Evolutionary conservation across 2,888 invertebrate genomes (phyloP), one percentile per base, ranked within the genome.

Genomic region (Schrankia costaestrigalis): DNA sequence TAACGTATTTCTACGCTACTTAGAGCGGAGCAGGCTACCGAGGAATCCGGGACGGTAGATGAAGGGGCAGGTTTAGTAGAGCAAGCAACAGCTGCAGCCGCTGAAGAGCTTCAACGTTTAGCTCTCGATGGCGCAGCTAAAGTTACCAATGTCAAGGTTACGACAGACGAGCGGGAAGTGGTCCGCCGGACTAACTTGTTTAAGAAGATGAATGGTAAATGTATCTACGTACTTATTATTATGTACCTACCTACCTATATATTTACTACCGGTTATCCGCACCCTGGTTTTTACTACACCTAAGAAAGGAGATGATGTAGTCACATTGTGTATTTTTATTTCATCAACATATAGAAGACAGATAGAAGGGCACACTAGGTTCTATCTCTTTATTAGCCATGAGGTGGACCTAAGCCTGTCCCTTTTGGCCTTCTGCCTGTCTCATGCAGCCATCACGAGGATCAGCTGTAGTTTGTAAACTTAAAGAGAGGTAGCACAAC

Each of bases 131-230:
- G 93, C 14, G 90, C 91, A 30, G 93, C 94, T 58, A 89, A 92
- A 62, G 92, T 94, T 36, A 90, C 93, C n/a, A 95, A 95, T 66
- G 91, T 95, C 2, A 90, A 91, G 66, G 89, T 94, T 23, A 94
- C 95, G 0, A 94, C 92, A 21, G 94, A 95, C 58, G 90, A 92
- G 11, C 89, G 94, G 0, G 95, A 95, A 71, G 58, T 91, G 79
- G 60, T 80, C 69, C 56, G 92, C 82, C 71, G 90, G 62, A 52
- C 59, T 1, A 40, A 69, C 1, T 78, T 78, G 43, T 66, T 68
- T 7, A 73, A 81, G 3, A 88, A 87, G 39, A 87, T 87, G 61
- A 64, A 63, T 41, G 67, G 87, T 88, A n/a, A 17, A 3, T 17
- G 17, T 17, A 17, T 17, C 17, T 17, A 17, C 17, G 7, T 62